phyloP scores from a whole-genome alignment of 2,113 vertebrate species.

The Petrocephalus zakoni region DNA sequence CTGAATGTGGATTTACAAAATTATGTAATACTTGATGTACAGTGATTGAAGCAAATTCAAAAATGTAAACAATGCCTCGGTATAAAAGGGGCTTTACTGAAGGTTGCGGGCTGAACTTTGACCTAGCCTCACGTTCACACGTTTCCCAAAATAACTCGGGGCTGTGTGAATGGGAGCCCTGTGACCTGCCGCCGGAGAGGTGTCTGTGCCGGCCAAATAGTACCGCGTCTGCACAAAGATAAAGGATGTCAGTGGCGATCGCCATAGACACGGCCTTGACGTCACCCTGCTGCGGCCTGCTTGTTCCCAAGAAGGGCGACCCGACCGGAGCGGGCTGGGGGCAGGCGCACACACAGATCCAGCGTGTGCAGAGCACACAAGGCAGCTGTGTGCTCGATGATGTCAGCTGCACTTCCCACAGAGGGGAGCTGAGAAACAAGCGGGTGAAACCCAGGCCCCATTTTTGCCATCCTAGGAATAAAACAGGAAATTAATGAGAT shows the following conservation, averaged over 20 bases:
- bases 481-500: slow-evolving; percentile 49
- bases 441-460: slow-evolving; percentile 37
- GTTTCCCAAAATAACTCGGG: slow-evolving; percentile 55
- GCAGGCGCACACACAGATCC: slow-evolving; percentile 31
- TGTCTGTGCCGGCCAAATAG: slow-evolving; percentile 56
- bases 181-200: slow-evolving; percentile 42
- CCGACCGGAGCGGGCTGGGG: not conserved
- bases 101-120: slow-evolving; percentile 33
- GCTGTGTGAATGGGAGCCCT: slow-evolving; percentile 49
- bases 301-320: slow-evolving; percentile 29
- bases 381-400: slow-evolving; percentile 50
- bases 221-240: slow-evolving; percentile 62
- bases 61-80: slow-evolving; percentile 25
- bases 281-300: slow-evolving; percentile 51
- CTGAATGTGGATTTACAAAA: slow-evolving; percentile 33
- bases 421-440: slow-evolving; percentile 49
- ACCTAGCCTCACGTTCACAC: slow-evolving; percentile 44
- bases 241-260: slow-evolving; percentile 65
- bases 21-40: slow-evolving; percentile 28
- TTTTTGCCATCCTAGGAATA: slow-evolving; percentile 44
- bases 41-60: slow-evolving; percentile 40
- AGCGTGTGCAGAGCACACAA: slow-evolving; percentile 36
- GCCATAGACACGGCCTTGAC: slow-evolving; percentile 57
- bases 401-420: slow-evolving; percentile 61
- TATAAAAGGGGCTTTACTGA: not conserved